Evolutionary conservation across 2,888 invertebrate species (phyloP), one percentile per base, ranked within the genome.

Genomic region (Tanypteryx hageni): DNA sequence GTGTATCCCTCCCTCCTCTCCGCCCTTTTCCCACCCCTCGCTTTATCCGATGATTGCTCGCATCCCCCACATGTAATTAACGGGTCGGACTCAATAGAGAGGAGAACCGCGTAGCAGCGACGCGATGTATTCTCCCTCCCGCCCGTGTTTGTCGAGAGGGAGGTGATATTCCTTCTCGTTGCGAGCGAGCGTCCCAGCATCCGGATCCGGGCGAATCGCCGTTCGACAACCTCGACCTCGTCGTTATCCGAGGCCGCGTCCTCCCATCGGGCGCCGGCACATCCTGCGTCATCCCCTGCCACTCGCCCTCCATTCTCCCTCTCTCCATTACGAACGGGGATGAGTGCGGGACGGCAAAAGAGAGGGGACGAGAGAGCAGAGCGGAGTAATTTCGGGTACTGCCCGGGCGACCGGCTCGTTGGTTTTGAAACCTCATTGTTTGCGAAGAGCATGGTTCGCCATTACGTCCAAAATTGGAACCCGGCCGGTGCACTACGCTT

Each of bases 391-490:
- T 83, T 57, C 83, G 56, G 83, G 44, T 57, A 27, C 83, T 57
- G 83, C 83, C 83, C 27, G 83, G 83, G 44, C 44, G 44, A 44
- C 44, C 44, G 44, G 44, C 83, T 83, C 83, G 83, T 83, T 83
- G 83, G 56, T 57, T 83, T 83, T n/a, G 83, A 83, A 83, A 83
- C 56, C 56, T 83, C 83, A 83, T 83, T 83, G 83, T 83, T 83
- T 83, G 83, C 83, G 83, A 57, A 83, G 44, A 83, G 83, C 56
- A 83, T 83, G 56, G 83, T 57, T n/a, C 83, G 18, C 83, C 83
- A 57, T 83, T 83, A n/a, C 83, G 57, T 83, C 83, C 83, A 57
- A 83, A 83, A 83, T 83, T 83, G 83, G 57, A 83, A 83, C 56
- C 57, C 18, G 83, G 83, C n/a, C 83, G 83, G 83, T 83, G 83